Conservation (phyloP, 2,797 vertebrate species). For the Tokudaia muenninki region DNA sequence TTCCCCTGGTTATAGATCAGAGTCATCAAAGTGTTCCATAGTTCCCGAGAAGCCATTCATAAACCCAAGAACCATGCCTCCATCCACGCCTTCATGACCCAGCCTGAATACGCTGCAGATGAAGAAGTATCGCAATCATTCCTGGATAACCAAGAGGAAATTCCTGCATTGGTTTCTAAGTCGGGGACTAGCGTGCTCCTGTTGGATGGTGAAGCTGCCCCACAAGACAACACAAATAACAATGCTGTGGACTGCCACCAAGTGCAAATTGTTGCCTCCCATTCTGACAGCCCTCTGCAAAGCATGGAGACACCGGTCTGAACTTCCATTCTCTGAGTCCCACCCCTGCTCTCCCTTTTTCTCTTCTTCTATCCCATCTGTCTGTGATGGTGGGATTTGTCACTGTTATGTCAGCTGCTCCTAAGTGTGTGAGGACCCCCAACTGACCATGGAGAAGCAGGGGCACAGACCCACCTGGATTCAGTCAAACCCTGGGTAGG, state of each 20-base stretch:
- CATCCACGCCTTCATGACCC: constrained; percentile 98
- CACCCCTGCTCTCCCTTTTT: constrained; percentile 48
- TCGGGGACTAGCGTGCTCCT: constrained; percentile 82
- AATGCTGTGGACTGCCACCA: constrained; percentile 86
- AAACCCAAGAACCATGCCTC: constrained; percentile 94
- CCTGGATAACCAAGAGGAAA: constrained; percentile 89
- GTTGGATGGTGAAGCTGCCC: constrained; percentile 79
- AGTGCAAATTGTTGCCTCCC: constrained; percentile 84
- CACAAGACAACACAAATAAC: constrained; percentile 88
- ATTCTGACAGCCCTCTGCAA: constrained; percentile 87
- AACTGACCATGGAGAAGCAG: constrained; percentile 61
- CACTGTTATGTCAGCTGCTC: constrained; percentile 82
- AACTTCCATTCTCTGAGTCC: constrained; percentile 83
- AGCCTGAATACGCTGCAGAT: constrained; percentile 94
- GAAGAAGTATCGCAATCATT: constrained; percentile 92
- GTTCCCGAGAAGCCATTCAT: constrained; percentile 93
- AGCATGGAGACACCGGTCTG: constrained; percentile 91
- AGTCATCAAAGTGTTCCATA: constrained; percentile 98
- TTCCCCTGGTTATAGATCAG: constrained; percentile 92
- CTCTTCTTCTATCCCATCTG: constrained; percentile 66
- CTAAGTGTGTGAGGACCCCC: constrained; percentile 74
- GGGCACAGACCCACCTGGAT: constrained; percentile 43
- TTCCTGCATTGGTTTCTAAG: constrained; percentile 22
- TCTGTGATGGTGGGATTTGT: constrained; percentile 81
- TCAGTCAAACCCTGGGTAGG: constrained; percentile 47